phyloP scores from a whole-genome alignment of 1,140 invertebrate genomes.

The Anadara kagoshimensis region DNA sequence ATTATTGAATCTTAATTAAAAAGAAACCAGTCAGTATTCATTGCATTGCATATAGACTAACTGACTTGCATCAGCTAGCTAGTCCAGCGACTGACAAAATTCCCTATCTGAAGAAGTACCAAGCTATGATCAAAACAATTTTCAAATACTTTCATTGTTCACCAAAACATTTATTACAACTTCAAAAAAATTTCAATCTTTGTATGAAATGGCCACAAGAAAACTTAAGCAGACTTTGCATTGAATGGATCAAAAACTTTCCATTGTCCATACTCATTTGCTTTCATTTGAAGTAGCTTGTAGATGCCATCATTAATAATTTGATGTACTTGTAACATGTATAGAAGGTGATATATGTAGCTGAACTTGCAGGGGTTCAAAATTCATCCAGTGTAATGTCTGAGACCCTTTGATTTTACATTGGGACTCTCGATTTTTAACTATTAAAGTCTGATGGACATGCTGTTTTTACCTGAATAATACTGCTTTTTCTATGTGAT shows the following conservation, averaged over 20 bases:
- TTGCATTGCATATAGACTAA: constrained; percentile 10
- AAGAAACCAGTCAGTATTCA: background rate
- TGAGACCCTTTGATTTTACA: too few species aligned
- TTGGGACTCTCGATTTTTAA: too few species aligned
- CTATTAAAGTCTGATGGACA: too few species aligned
- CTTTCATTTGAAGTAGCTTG: constrained; percentile 10
- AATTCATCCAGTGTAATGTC: too few species aligned
- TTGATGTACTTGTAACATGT: constrained; percentile 4
- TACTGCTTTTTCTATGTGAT: too few species aligned
- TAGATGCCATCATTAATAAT: background rate
- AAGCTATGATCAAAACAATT: background rate
- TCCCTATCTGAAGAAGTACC: constrained; percentile 3
- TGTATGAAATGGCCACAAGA: background rate
- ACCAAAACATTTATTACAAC: background rate
- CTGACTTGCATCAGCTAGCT: background rate
- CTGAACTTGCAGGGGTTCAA: too few species aligned
- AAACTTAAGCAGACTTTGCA: constrained; percentile 6
- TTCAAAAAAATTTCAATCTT: background rate
- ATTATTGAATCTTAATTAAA: background rate
- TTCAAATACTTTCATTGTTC: constrained; percentile 9
- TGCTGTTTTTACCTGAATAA: too few species aligned
- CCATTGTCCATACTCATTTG: background rate
- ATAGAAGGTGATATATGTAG: background rate
- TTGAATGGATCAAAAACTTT: too few species aligned
- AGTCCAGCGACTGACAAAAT: background rate